Conservation (phyloP, 53 echinoderm and acorn worm genomes). For the Stichopus horrens region DNA sequence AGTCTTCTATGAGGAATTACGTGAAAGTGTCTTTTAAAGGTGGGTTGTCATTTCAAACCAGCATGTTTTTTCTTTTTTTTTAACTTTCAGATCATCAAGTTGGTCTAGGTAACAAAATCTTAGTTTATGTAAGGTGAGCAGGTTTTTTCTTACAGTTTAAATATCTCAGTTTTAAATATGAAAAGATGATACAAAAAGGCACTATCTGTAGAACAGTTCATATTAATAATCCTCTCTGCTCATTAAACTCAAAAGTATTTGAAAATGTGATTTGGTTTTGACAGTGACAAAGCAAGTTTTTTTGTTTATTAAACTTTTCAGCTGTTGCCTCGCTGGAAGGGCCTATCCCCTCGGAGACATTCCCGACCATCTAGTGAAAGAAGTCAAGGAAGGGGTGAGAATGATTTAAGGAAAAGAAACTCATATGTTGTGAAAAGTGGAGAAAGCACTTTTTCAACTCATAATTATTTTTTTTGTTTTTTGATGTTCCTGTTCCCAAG, state of each 20-base stretch:
- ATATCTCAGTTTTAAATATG: too few species aligned
- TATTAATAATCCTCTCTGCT: too few species aligned
- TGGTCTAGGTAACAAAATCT: constrained; percentile 83
- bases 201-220: too few species aligned
- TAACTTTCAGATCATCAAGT: constrained; percentile 76
- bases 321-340: constrained; percentile 96
- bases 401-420: not conserved
- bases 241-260: not conserved
- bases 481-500: too few species aligned
- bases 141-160: not conserved
- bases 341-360: constrained; percentile 97
- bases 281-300: not conserved
- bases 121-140: constrained; percentile 92
- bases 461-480: not conserved
- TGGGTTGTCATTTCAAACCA: too few species aligned
- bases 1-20: too few species aligned
- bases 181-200: too few species aligned
- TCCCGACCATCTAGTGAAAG: constrained; percentile 68
- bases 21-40: too few species aligned
- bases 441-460: not conserved
- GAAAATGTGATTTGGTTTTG: not conserved
- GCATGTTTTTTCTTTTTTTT: too few species aligned
- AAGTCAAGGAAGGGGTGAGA: constrained; percentile 90
- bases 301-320: constrained; percentile 23
- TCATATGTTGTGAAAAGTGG: not conserved